phyloP scores from a whole-genome alignment of 2,888 invertebrate genomes.

The Yponomeuta malinellus region DNA sequence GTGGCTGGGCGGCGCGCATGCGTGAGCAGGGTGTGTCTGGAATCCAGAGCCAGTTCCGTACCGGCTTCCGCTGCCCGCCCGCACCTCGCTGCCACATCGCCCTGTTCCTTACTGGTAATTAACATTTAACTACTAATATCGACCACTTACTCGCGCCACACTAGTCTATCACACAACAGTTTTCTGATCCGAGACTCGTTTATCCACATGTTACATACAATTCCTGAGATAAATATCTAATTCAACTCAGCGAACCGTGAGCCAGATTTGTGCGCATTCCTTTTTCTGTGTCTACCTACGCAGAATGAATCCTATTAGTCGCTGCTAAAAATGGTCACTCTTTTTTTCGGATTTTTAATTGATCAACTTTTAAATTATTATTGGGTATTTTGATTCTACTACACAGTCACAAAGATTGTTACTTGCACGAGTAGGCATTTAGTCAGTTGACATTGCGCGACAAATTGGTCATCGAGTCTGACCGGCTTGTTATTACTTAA shows the following conservation, averaged over 20 bases:
- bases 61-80: slow-evolving; percentile 33
- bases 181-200: not conserved
- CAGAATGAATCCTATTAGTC: slow-evolving; percentile 35
- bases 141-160: not conserved
- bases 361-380: slow-evolving; percentile 12
- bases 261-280: slow-evolving; percentile 41
- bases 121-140: slow-evolving; percentile 1
- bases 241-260: slow-evolving; percentile 25
- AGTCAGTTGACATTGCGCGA: not conserved
- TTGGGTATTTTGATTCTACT: not conserved
- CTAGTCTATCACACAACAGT: not conserved
- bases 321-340: slow-evolving; percentile 26
- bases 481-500: slow-evolving; percentile 1
- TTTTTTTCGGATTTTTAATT: slow-evolving; percentile 24
- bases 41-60: slow-evolving; percentile 57
- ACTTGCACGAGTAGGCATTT: not conserved
- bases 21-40: slow-evolving; percentile 67
- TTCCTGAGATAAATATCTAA: not conserved
- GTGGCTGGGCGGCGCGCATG: slow-evolving; percentile 45
- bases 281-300: slow-evolving; percentile 49
- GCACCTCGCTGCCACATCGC: slow-evolving; percentile 12
- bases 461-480: not conserved
- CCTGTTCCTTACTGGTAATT: slow-evolving; percentile 13
- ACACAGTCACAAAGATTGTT: not conserved
- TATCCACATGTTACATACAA: not conserved